Conservation (phyloP, 2,888 invertebrate genomes). For the Neoascia interrupta region DNA sequence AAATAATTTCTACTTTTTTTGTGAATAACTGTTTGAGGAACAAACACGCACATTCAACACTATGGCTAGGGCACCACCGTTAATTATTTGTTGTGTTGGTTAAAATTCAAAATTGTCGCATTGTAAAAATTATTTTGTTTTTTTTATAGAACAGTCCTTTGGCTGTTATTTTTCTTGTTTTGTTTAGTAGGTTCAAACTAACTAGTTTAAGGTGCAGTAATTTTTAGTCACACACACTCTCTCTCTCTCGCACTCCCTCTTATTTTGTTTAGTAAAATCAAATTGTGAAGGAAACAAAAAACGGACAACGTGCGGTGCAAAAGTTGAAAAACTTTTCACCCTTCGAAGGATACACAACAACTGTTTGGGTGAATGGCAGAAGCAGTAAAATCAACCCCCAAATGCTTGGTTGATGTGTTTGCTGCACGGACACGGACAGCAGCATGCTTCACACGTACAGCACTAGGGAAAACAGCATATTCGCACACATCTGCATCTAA, state of each 20-base stretch:
- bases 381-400: conserved; percentile 76
- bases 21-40: conserved; percentile 10
- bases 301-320: conserved; percentile 75
- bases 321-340: conserved; percentile 79
- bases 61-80: conserved; percentile 52
- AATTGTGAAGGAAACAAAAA: conserved; percentile 71
- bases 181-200: conserved; percentile 14
- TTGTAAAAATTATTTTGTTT: conserved; percentile 42
- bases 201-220: conserved; percentile 28
- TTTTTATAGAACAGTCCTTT: conserved; percentile 49
- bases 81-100: conserved; percentile 29
- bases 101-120: conserved; percentile 24
- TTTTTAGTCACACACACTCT: conserved; percentile 45
- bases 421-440: conserved; percentile 49
- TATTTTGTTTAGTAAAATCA: conserved; percentile 66
- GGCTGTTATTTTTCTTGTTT: conserved; percentile 32
- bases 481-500: background rate
- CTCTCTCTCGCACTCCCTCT: conserved; percentile 30
- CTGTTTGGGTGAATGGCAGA: conserved; percentile 76
- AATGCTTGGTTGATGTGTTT: conserved; percentile 66
- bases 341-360: conserved; percentile 80
- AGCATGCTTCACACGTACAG: conserved; percentile 72
- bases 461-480: conserved; percentile 29
- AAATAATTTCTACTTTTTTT: conserved; percentile 21
- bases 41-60: conserved; percentile 40